These are phyloP conservation scores for Eulithis testata DNA, from an alignment of 2,888 invertebrate species.

Conservation along the genomic window DNA sequence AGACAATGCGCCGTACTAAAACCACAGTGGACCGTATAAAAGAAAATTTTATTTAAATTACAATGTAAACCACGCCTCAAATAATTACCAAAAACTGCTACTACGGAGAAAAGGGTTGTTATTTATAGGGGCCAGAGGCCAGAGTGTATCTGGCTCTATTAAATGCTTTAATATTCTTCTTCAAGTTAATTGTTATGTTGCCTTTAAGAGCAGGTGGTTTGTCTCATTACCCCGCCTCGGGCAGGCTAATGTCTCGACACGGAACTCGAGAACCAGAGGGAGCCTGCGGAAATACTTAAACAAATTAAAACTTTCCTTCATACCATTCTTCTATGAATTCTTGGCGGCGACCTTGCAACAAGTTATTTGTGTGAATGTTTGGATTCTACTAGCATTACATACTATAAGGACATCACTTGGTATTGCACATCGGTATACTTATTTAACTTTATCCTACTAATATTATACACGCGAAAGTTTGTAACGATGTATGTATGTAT, in stretches of 20 bases:
- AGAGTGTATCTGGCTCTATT: constrained; percentile 79
- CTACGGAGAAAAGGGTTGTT: constrained; percentile 72
- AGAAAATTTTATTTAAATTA: constrained; percentile 17
- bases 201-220: constrained; percentile 81
- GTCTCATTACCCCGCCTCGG: constrained; percentile 75
- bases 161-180: constrained; percentile 82
- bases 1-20: background rate
- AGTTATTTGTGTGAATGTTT: too few relatives aligned
- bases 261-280: constrained; percentile 69
- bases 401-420: too few relatives aligned
- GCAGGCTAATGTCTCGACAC: constrained; percentile 70
- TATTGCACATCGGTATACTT: too few relatives aligned
- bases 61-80: constrained; percentile 26
- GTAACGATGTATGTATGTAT: too few relatives aligned
- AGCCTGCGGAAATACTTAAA: constrained; percentile 79
- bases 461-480: too few relatives aligned
- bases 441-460: too few relatives aligned
- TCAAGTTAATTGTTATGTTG: constrained; percentile 82
- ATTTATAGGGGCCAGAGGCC: constrained; percentile 76
- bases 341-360: background rate
- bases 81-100: constrained; percentile 76
- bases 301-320: constrained; percentile 82
- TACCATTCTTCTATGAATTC: constrained; percentile 50
- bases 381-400: too few relatives aligned
- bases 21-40: constrained; percentile 12